Percentiles rank a stretch among this genome's conserved stretches.
Conservation (phyloP, 1,140 invertebrate species). For the Drosophila parabipectinata region DNA sequence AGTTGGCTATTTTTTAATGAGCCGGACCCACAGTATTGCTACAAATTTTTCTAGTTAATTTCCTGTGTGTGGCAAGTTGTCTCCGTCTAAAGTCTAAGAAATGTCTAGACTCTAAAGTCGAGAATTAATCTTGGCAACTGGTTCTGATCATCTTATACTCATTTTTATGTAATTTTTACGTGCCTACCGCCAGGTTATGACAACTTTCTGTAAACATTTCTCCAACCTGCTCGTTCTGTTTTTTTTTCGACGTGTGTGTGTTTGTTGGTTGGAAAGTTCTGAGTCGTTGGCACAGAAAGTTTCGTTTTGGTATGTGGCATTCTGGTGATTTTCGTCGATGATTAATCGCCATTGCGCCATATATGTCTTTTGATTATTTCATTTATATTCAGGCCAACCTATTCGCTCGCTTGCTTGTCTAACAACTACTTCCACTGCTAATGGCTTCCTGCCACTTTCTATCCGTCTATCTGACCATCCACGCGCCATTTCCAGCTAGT, state of each 20-base stretch:
- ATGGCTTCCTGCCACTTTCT: constrained; percentile 60
- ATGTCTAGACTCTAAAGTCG: constrained; percentile 11
- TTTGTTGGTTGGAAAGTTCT: constrained; percentile 58
- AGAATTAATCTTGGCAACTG: constrained; percentile 12
- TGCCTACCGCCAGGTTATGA: constrained; percentile 29
- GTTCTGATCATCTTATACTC: constrained; percentile 27
- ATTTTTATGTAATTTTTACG: constrained; percentile 66
- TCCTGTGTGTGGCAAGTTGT: constrained; percentile 48
- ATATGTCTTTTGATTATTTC: constrained; percentile 64
- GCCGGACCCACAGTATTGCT: constrained; percentile 44
- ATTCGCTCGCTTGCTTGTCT: constrained; percentile 25
- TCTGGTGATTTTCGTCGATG: constrained; percentile 36
- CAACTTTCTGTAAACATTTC: constrained; percentile 54
- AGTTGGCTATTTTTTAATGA: constrained; percentile 62
- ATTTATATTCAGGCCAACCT: constrained; percentile 67
- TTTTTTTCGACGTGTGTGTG: constrained; percentile 18
- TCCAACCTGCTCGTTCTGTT: constrained; percentile 18
- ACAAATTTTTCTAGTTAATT: constrained; percentile 62
- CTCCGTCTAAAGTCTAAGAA: constrained; percentile 12
- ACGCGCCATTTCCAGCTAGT: constrained; percentile 42
- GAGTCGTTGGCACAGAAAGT: constrained; percentile 51
- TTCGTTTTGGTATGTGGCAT: constrained; percentile 39
- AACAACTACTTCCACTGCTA: constrained; percentile 57
- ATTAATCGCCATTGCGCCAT: constrained; percentile 51
- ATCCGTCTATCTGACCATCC: constrained; percentile 27